Percentiles rank a stretch among this genome's conserved stretches.
Evolutionary conservation across 2,113 vertebrate species (phyloP).

Genomic region (Nibea albiflora): DNA sequence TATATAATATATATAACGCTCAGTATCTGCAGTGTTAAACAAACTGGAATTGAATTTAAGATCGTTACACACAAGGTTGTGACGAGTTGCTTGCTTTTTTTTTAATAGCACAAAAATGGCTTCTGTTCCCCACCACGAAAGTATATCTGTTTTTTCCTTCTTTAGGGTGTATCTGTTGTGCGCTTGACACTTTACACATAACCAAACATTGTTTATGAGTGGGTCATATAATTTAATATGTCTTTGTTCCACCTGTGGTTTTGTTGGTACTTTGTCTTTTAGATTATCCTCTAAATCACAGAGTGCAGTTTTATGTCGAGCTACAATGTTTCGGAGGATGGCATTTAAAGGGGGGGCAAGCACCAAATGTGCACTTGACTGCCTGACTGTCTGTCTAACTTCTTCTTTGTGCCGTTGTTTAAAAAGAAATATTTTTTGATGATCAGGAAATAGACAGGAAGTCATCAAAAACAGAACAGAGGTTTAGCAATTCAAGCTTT

Average conservation of each 20-base stretch:
- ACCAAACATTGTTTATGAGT: conserved; percentile 7
- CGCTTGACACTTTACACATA: neutral
- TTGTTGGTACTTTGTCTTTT: conserved; percentile 8
- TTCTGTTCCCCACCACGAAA: neutral
- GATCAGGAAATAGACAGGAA: neutral
- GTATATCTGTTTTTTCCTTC: neutral
- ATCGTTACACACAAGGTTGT: neutral
- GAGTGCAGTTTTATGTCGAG: conserved; percentile 14
- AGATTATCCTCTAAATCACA: conserved; percentile 34
- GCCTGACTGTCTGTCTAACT: neutral
- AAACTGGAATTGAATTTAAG: neutral
- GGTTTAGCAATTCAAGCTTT: neutral
- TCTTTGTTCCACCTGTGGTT: neutral
- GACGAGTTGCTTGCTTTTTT: neutral
- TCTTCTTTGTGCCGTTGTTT: neutral
- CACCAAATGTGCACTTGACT: neutral
- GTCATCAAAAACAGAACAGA: neutral
- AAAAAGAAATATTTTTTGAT: neutral
- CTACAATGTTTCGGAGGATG: neutral
- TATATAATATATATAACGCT: neutral
- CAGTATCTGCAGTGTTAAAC: neutral
- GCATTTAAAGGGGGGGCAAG: neutral
- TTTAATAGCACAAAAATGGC: neutral
- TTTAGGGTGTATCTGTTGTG: conserved; percentile 1
- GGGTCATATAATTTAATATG: neutral